These are phyloP conservation scores for Microvelia longipes DNA, from an alignment of 1,140 invertebrate genomes.

Conservation along the genomic window DNA sequence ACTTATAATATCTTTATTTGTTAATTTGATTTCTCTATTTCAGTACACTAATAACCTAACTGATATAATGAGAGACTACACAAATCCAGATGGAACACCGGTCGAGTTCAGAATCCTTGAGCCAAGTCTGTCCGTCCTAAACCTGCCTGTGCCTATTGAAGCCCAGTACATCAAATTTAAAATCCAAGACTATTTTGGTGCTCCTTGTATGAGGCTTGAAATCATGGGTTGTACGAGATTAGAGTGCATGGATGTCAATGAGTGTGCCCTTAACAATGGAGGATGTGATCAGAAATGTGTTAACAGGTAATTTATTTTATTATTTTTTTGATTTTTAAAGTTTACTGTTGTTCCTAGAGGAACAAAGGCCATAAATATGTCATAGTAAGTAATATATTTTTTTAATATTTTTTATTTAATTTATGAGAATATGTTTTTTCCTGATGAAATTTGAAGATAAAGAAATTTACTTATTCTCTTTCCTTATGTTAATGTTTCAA, in stretches of 20 bases:
- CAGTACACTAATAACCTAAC: conserved; percentile 77
- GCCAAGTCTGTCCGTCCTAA: conserved; percentile 72
- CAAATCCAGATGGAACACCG: conserved; percentile 78
- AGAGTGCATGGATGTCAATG: conserved; percentile 83
- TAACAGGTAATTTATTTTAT: conserved; percentile 42
- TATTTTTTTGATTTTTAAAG: not conserved
- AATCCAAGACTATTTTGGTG: conserved; percentile 70
- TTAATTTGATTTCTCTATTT: conserved; percentile 17
- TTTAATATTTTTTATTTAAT: not conserved
- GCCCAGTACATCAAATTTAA: conserved; percentile 75
- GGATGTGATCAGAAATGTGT: conserved; percentile 89
- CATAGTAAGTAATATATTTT: too few species aligned
- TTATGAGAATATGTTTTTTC: not conserved
- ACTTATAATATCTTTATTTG: too few species aligned
- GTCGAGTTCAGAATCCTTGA: conserved; percentile 80
- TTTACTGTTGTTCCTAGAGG: not conserved
- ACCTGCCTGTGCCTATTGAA: conserved; percentile 80
- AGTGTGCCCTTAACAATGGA: conserved; percentile 76
- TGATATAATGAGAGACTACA: conserved; percentile 77
- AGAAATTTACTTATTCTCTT: too few species aligned
- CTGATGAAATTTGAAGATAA: too few species aligned
- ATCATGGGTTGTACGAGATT: conserved; percentile 82
- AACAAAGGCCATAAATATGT: not conserved
- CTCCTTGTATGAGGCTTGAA: conserved; percentile 81
- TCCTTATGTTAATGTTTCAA: too few species aligned